Conservation (phyloP, 2,113 vertebrate genomes). For the Xiphophorus hellerii region DNA sequence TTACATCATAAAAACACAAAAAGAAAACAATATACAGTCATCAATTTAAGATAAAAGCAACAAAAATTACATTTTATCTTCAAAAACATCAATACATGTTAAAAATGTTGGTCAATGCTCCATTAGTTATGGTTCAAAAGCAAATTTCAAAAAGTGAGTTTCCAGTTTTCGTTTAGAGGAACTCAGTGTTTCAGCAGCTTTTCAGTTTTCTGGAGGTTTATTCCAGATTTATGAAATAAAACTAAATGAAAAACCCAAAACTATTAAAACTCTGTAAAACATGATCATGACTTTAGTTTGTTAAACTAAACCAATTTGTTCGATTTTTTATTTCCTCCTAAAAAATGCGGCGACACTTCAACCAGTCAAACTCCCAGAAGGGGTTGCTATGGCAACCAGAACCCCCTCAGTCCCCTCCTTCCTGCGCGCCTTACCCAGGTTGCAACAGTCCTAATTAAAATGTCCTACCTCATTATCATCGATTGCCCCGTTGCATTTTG, state of each 20-base stretch:
- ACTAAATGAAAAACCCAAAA: too few species aligned
- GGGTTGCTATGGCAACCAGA: constrained; percentile 61
- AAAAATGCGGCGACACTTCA: constrained; percentile 61
- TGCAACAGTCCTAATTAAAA: constrained; percentile 79
- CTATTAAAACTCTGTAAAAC: background rate
- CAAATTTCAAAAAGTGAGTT: too few species aligned
- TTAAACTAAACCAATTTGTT: background rate
- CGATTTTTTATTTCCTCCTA: constrained; percentile 28
- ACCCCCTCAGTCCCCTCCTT: constrained; percentile 36
- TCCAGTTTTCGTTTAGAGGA: too few species aligned
- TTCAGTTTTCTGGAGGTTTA: background rate
- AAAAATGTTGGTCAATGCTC: too few species aligned
- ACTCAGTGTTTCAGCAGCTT: too few species aligned
- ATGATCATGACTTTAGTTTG: background rate
- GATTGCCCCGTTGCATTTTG: constrained; percentile 77
- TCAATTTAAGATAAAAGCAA: too few species aligned
- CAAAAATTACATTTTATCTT: too few species aligned
- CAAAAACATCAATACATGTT: too few species aligned
- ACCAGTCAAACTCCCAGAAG: constrained; percentile 54
- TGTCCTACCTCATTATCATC: constrained; percentile 81
- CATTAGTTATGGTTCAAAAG: too few species aligned
- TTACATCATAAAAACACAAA: too few species aligned
- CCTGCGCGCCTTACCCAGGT: constrained; percentile 68
- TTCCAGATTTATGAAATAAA: background rate
- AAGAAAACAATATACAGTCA: too few species aligned